Base-by-base conservation (phyloP, 2,797 vertebrate genomes). In the Peromyscus attwateri region DNA sequence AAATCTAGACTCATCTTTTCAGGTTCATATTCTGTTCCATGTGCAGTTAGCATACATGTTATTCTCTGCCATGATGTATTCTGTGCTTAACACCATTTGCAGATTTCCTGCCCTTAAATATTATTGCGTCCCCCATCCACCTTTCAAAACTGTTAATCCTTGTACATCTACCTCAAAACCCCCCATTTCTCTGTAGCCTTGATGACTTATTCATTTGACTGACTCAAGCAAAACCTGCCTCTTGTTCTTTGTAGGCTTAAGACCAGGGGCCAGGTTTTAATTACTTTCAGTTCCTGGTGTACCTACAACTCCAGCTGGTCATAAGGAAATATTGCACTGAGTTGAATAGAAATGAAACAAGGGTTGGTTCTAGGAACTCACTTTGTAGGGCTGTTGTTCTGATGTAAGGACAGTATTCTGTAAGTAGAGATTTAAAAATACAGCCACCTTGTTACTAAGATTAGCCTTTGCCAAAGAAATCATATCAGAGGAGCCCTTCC, bases 341-440 rank as follows among this genome's bases (percentile, higher is more conserved):
- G 6, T n/a, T 66, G 29, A 43, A 75, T 11, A 93, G 85, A 91
- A 95, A 91, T 92, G 87, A 94, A 94, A 95, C 66, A 25, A 76
- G 95, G 37, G 46, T 82, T 43, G 70, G 19, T 92, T 95, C 70
- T 71, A 83, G 64, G 16, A n/a, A 13, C 25, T 83, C 3, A 13
- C 1, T 62, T 19, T 31, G 11, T 8, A 96, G 73, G 52, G 40
- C 3, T 37, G 40, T 52, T 92, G 37, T 82, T 95, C 27, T 57
- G 34, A 80, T 7, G 9, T 55, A 97, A 91, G 85, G 31, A 81
- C 40, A n/a, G 34, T 37, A 71, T 85, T 79, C 25, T 76, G 34
- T n/a, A 95, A 87, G 83, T 23, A 87, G 55, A 95, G 62, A 92
- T 80, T 80, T 93, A 82, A 94, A 89, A 93, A 80, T n/a, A 93